Conservation (phyloP, 2,888 invertebrate species). For the Sarcophaga carnaria region DNA sequence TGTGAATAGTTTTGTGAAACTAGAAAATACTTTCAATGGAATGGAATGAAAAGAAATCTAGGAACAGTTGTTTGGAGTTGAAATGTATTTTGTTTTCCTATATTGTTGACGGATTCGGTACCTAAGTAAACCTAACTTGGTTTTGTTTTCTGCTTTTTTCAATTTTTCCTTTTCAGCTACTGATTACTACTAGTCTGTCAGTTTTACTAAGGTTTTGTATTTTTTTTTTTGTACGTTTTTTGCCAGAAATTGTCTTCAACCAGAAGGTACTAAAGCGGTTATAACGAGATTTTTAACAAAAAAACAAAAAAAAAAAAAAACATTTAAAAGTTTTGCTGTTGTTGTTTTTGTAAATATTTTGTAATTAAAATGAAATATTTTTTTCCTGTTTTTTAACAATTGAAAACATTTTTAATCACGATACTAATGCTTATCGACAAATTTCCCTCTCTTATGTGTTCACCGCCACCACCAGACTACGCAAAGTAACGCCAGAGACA, state of each 20-base stretch:
- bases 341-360: background rate
- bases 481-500: background rate
- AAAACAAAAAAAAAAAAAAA: background rate
- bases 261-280: slow-evolving; percentile 1
- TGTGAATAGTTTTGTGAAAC: slow-evolving; percentile 20
- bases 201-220: background rate
- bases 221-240: background rate
- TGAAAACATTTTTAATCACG: no score
- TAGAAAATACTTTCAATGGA: background rate
- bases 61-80: background rate
- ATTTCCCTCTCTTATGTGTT: no score
- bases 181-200: slow-evolving; percentile 36
- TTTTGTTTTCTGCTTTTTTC: background rate
- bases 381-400: background rate
- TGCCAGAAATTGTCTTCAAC: background rate
- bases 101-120: background rate
- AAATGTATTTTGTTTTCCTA: slow-evolving; percentile 16
- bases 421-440: no score
- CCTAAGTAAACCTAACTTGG: background rate
- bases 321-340: no score
- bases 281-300: slow-evolving; percentile 27
- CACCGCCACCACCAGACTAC: background rate
- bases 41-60: background rate
- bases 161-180: background rate
- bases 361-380: slow-evolving; percentile 16